phyloP scores from a whole-genome alignment of 2,113 vertebrate genomes.

The Siniperca chuatsi region DNA sequence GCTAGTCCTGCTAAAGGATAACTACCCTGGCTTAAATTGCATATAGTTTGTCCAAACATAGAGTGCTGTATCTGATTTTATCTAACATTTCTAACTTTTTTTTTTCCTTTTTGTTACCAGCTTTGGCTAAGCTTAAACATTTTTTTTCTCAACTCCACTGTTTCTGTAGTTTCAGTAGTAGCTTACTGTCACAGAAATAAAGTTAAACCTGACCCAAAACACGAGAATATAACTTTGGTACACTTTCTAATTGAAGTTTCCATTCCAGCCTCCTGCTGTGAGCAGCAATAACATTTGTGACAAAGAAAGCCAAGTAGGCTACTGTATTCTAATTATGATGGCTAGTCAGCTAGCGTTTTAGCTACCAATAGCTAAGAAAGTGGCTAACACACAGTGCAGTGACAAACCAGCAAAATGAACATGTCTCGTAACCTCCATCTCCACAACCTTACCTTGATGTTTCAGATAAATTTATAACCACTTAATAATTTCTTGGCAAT shows the following conservation, averaged over 20 bases:
- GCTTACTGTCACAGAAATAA: background rate
- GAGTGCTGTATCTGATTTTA: background rate
- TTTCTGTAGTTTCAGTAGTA: background rate
- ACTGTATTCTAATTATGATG: background rate
- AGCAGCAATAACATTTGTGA: background rate
- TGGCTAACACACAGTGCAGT: background rate
- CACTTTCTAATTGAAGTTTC: background rate
- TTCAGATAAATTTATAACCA: conserved; percentile 34
- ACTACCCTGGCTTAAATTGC: background rate
- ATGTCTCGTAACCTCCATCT: background rate
- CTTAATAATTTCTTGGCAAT: conserved; percentile 51
- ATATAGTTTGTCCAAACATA: no score
- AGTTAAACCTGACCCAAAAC: background rate
- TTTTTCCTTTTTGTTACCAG: background rate
- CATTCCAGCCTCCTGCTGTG: background rate
- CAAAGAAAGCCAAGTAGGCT: background rate
- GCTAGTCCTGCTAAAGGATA: background rate
- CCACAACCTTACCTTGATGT: background rate
- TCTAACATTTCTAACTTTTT: no score
- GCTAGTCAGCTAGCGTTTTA: background rate
- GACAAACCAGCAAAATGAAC: conserved; percentile 14
- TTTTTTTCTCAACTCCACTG: background rate
- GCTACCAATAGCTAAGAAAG: background rate
- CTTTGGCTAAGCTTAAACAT: no score
- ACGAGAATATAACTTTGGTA: background rate